Base-by-base conservation (phyloP, 2,888 invertebrate genomes). In the Ethmia dodecea region DNA sequence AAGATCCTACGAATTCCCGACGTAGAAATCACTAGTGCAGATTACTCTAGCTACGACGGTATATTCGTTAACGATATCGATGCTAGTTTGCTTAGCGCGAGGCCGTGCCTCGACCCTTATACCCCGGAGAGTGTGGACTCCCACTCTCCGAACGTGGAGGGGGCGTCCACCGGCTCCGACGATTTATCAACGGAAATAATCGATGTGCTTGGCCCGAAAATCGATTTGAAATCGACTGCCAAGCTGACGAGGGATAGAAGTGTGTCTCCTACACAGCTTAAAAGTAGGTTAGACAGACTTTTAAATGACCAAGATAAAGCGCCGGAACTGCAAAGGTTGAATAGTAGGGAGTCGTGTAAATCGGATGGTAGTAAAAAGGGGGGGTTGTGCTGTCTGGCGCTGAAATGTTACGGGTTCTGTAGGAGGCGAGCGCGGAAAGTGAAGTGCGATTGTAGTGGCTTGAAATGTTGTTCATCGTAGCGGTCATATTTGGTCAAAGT, bases 61-160 rank as follows among this genome's bases (percentile, higher is more conserved):
- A 76, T 89, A 9, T 88, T 88, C 38, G 81, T 88, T 0, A 89
- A 89, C 46, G 86, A 88, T 35, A 70, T 89, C 8, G 89, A 90
- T 47, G 79, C 74, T 3, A 81, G 87, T 1, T 58, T 88, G 14
- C 59, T 90, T 0, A 67, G 67, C 5, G 76, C 75, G 0, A 45
- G 59, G 1, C 70, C 49, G 3, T 81, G 78, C 56, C 74, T 90
- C 55, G 93, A 93, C 52, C 94, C 94, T 0, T 94, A 94, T 54
- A 94, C 94, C 0, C 94, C 94, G n/a, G 94, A 94, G 57, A 93
- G 93, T 66, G 87, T 90, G 45, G 94, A 94, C 55, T 93, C 93
- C 13, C 92, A 90, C 53, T 92, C 92, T 28, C 93, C 94, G 0
- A 86, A 87, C 41, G 84, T 88, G 0, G 89, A 84, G 24, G 50